phyloP scores from a whole-genome alignment of 2,797 vertebrate genomes.

The Hemibagrus guttatus region DNA sequence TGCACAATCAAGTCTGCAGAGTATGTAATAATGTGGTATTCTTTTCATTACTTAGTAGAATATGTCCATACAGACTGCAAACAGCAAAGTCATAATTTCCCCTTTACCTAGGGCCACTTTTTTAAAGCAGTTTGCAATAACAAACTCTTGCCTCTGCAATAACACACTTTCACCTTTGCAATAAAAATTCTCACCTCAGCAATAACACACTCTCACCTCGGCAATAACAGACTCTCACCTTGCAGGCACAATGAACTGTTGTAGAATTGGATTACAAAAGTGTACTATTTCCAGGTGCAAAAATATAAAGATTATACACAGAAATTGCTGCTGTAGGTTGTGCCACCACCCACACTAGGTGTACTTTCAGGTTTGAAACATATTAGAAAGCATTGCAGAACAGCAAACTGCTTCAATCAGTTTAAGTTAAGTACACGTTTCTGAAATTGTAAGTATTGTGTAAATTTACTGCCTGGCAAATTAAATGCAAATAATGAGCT shows the following conservation, averaged over 20 bases:
- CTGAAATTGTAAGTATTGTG: neutral
- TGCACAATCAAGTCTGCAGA: neutral
- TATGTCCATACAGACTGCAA: neutral
- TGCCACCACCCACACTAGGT: neutral
- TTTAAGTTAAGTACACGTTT: neutral
- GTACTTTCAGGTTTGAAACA: neutral
- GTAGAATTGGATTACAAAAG: neutral
- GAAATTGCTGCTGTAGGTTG: constrained; percentile 4
- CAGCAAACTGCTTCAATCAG: neutral
- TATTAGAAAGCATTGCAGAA: neutral
- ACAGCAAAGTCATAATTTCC: constrained; percentile 6
- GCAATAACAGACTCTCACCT: constrained; percentile 31
- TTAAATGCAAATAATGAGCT: neutral
- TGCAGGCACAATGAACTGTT: constrained; percentile 9
- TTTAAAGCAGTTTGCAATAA: constrained; percentile 4
- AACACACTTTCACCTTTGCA: neutral
- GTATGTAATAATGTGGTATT: constrained; percentile 14
- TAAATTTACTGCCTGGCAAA: neutral
- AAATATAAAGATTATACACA: neutral
- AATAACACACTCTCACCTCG: constrained; percentile 22
- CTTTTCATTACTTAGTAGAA: neutral
- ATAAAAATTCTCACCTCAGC: constrained; percentile 5
- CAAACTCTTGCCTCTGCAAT: neutral
- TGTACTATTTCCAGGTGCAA: neutral
- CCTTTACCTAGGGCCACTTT: constrained; percentile 6